Base-by-base conservation (phyloP, 35 echinoderm and acorn worm genomes). In the Anneissia japonica region DNA sequence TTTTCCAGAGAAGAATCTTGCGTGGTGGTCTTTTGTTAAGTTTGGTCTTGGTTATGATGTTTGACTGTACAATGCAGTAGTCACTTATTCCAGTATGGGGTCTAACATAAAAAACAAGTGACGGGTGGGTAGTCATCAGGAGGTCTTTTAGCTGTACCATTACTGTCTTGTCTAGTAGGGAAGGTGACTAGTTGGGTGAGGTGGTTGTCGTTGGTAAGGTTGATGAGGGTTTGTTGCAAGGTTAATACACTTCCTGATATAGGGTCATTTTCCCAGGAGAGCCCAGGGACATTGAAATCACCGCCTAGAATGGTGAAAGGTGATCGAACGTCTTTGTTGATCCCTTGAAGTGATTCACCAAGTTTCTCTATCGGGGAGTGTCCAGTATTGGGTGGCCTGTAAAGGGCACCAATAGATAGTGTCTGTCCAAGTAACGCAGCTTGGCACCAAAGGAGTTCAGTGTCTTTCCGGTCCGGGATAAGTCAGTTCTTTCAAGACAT, bases 211-310 rank as follows among this genome's bases (percentile, higher is more conserved):
- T 36, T 37, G 0, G 73, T 29, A 10, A 82, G 23, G n/a, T 89
- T 17, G 31, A 82, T 46, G n/a, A 82, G 46, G 3, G 34, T 38
- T 28, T 56, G 36, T 73, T 89, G 79, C 30, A 89, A 46, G 35
- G 37, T 74, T 31, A 37, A 6, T 72, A 38, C 32, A 30, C 46
- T 10, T 33, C 30, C 0, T 16, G 72, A 39, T 35, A 72, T 75
- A 12, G 74, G 35, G 0, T 82, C 45, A 0, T 30, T 32, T 17
- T 26, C 76, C 87, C 87, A 89, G 0, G 23, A 17, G 7, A 89
- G 16, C 30, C 56, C 87, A 36, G 87, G 87, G 16, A 89, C 37
- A 72, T 89, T 82, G 32, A 89, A 89, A 31, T 89, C 87, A 0
- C 87, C 87, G 0, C 87, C 87, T n/a, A 82, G 79, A 34, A 89